phyloP scores from a whole-genome alignment of 2,113 vertebrate species.

The Carassius gibelio region DNA sequence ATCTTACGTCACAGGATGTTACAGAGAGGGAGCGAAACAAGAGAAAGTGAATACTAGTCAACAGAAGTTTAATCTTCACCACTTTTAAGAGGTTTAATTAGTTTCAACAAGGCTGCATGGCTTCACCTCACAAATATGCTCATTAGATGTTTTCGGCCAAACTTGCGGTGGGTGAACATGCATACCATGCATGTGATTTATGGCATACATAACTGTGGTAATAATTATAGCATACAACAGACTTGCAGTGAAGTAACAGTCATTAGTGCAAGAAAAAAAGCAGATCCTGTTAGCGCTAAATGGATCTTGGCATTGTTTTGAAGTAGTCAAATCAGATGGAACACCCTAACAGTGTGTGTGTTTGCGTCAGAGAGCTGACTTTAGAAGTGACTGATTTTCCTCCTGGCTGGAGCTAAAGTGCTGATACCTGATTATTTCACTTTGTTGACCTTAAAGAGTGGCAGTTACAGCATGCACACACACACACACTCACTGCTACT shows the following conservation, averaged over 20 bases:
- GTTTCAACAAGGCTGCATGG: slow-evolving; percentile 28
- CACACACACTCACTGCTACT: too few species aligned
- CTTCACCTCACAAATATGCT: slow-evolving; percentile 33
- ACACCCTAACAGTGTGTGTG: neutral
- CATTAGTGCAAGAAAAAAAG: slow-evolving; percentile 36
- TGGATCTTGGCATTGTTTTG: slow-evolving; percentile 16
- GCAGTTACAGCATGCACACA: neutral
- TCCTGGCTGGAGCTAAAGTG: slow-evolving; percentile 54
- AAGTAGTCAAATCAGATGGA: slow-evolving; percentile 23
- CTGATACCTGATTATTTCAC: slow-evolving; percentile 24
- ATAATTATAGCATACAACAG: slow-evolving; percentile 39
- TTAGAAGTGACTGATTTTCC: slow-evolving; percentile 31
- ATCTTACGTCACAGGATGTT: slow-evolving; percentile 54
- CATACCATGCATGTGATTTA: slow-evolving; percentile 43
- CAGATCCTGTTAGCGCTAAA: slow-evolving; percentile 45
- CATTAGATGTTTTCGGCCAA: slow-evolving; percentile 33
- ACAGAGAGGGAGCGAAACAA: slow-evolving; percentile 46
- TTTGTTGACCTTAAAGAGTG: slow-evolving; percentile 27
- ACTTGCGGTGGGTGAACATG: neutral
- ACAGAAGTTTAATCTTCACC: slow-evolving; percentile 59
- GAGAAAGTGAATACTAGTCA: slow-evolving; percentile 38
- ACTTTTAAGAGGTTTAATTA: slow-evolving; percentile 56
- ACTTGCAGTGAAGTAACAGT: slow-evolving; percentile 27
- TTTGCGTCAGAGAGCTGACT: slow-evolving; percentile 15
- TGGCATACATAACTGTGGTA: slow-evolving; percentile 41